These are phyloP conservation scores for Megathymus violae DNA, from an alignment of 1,140 invertebrate species.

Conservation along the genomic window DNA sequence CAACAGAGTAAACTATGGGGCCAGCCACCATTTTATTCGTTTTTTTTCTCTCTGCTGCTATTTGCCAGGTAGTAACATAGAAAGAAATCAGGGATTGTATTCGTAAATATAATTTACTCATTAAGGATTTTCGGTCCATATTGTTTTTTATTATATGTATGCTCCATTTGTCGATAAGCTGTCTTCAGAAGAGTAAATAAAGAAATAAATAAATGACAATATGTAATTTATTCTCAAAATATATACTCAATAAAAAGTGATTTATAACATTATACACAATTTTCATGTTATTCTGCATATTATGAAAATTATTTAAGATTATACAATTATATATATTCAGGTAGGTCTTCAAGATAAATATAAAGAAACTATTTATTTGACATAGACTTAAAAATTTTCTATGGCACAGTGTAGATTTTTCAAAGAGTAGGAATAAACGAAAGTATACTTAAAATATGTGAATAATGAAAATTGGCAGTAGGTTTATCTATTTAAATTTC, in stretches of 20 bases:
- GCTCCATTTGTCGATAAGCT: too few species aligned
- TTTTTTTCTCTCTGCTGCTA: too few species aligned
- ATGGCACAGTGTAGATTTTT: constrained; percentile 60
- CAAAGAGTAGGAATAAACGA: constrained; percentile 24
- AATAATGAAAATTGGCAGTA: constrained; percentile 66
- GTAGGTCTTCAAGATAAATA: constrained; percentile 26
- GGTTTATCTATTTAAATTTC: constrained; percentile 24
- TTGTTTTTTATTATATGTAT: too few species aligned
- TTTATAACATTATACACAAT: constrained; percentile 60
- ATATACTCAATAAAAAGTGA: constrained; percentile 70
- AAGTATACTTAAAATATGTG: constrained; percentile 23
- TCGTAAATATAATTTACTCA: too few species aligned
- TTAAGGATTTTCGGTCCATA: too few species aligned
- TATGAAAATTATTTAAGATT: constrained; percentile 17
- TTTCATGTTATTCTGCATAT: constrained; percentile 35
- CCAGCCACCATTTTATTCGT: too few species aligned
- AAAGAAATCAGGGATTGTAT: too few species aligned
- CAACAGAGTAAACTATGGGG: too few species aligned
- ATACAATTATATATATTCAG: constrained; percentile 33
- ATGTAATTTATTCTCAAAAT: constrained; percentile 74
- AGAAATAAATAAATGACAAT: constrained; percentile 59
- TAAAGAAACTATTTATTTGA: constrained; percentile 17
- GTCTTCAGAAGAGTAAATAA: constrained; percentile 47
- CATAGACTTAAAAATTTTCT: constrained; percentile 41
- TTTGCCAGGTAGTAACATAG: too few species aligned